These are phyloP conservation scores for Zaprionus nigranus DNA, from an alignment of 1,140 invertebrate genomes.

Conservation along the genomic window DNA sequence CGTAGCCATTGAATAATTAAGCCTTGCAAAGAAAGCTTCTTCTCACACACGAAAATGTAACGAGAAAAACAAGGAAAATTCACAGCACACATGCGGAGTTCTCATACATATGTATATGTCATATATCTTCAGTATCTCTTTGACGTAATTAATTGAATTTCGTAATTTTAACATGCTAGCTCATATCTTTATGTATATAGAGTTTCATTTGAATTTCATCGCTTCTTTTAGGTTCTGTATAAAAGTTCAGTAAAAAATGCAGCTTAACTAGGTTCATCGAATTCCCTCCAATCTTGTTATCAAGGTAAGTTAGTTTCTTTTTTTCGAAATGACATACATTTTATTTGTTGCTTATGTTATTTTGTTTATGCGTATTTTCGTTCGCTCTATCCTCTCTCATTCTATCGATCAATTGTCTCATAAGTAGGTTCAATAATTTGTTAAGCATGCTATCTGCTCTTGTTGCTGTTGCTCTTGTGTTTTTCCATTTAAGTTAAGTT, in stretches of 20 bases:
- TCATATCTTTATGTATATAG: constrained; percentile 34
- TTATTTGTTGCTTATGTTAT: constrained; percentile 28
- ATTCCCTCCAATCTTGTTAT: constrained; percentile 63
- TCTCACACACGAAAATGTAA: constrained; percentile 18
- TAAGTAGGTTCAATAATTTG: constrained; percentile 49
- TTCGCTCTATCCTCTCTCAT: neutral
- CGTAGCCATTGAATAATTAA: constrained; percentile 68
- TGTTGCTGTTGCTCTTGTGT: constrained; percentile 13
- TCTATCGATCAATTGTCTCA: constrained; percentile 38
- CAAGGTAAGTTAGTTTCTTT: constrained; percentile 43
- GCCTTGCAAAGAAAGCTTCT: constrained; percentile 28
- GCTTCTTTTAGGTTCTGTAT: constrained; percentile 60
- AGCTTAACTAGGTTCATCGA: constrained; percentile 78
- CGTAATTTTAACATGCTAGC: constrained; percentile 64
- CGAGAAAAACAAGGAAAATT: constrained; percentile 51
- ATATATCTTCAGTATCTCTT: constrained; percentile 21
- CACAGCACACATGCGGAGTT: constrained; percentile 69
- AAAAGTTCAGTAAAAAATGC: constrained; percentile 84
- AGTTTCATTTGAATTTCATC: constrained; percentile 26
- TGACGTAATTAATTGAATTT: constrained; percentile 47
- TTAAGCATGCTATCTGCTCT: constrained; percentile 46
- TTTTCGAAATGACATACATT: constrained; percentile 46
- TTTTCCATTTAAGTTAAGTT: constrained; percentile 20
- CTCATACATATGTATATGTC: neutral
- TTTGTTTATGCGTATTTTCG: constrained; percentile 18